Evolutionary conservation across 1,140 invertebrate species (phyloP).

Genomic region (Drosophila kikkawai): DNA sequence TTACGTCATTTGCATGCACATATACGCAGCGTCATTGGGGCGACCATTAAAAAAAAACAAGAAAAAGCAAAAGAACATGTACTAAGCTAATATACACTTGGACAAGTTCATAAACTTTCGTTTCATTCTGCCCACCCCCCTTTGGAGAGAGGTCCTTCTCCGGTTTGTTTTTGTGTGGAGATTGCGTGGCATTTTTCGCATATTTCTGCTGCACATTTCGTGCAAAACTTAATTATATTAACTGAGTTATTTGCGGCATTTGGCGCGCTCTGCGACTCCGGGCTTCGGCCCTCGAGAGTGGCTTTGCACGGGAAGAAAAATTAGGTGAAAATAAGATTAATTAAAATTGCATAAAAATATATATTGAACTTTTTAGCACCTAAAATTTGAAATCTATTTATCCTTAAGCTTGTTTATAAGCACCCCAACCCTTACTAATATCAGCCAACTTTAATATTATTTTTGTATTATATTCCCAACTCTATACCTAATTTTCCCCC

Average conservation of each 20-base stretch:
- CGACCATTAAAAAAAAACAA: slow-evolving; percentile 15
- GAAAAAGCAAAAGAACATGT: slow-evolving; percentile 18
- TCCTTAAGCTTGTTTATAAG: not conserved
- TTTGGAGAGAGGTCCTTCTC: slow-evolving; percentile 22
- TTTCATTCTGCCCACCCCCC: slow-evolving; percentile 42
- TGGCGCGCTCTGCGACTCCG: slow-evolving; percentile 71
- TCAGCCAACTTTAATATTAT: not conserved
- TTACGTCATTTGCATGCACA: slow-evolving; percentile 68
- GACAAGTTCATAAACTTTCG: slow-evolving; percentile 73
- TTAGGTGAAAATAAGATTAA: not conserved
- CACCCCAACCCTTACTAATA: not conserved
- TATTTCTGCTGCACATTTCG: slow-evolving; percentile 81
- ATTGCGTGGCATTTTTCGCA: slow-evolving; percentile 82
- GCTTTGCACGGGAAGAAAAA: slow-evolving; percentile 17
- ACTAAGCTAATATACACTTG: slow-evolving; percentile 49
- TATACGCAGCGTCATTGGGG: slow-evolving; percentile 30
- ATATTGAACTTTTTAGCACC: too few species aligned
- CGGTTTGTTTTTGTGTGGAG: slow-evolving; percentile 44
- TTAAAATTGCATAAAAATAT: not conserved
- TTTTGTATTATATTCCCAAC: not conserved
- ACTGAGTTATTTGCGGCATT: slow-evolving; percentile 84
- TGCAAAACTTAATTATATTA: slow-evolving; percentile 84
- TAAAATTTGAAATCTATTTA: not conserved
- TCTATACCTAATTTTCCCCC: not conserved
- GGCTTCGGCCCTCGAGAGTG: slow-evolving; percentile 43